Evolutionary conservation across 2,113 vertebrate species (phyloP), one percentile per base, ranked within the genome.

Genomic region (Gallinago paraguaiae): DNA sequence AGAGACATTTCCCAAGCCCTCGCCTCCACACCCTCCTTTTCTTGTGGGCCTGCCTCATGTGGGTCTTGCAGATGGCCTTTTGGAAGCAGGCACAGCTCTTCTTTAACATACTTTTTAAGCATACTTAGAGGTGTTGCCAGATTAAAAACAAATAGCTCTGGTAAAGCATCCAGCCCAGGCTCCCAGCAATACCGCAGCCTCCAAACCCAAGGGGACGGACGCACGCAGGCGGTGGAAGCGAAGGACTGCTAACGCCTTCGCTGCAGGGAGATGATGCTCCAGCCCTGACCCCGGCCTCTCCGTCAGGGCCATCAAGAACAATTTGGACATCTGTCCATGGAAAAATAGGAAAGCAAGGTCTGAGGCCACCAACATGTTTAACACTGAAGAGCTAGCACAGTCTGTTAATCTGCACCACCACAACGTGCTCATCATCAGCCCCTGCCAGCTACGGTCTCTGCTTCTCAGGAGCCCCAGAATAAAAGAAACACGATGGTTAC

Each of bases 181-280:
- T 71, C 37, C 67, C 75, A 75, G 82, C 7, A 75, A 4, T 1
- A 56, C 25, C 13, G 22, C 6, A 82, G 41, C 67, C 75, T 82
- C 45, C 63, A 61, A 61, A 64, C 14, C 18, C 85, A 31, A 22
- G 13, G 0, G 1, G 41, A 25, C 65, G 64, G 77, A 72, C 2
- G 50, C 72, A 82, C 1, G 13, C 31, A 23, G 0, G 0, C 19
- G 37, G 17, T 30, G 17, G 45, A 83, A 72, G 57, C 0, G 1
- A n/a, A 85, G 54, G 28, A 37, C 41, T 74, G 76, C 56, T 33
- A 57, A 83, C 0, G 0, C n/a, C 86, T 82, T 39, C 3, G 2
- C 72, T 54, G 60, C 69, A 61, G 68, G 46, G 45, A 83, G 68
- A 35, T 78, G 72, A 39, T 74, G 51, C 72, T 92, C 59, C 80